phyloP scores from a whole-genome alignment of 2,113 vertebrate species.

The Cygnus atratus region DNA sequence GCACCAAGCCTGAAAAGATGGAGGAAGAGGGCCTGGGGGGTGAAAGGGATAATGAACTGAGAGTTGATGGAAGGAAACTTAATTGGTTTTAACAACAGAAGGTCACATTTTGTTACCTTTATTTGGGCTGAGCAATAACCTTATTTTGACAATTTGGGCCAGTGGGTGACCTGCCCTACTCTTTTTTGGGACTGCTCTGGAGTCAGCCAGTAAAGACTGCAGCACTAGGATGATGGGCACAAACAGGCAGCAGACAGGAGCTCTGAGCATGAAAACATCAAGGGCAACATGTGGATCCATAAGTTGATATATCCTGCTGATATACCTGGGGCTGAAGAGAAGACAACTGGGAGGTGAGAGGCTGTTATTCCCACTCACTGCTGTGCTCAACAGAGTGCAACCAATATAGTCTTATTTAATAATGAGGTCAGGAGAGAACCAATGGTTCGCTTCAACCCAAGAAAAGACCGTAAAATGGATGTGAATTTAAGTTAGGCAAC shows the following conservation, averaged over 20 bases:
- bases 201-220: not conserved
- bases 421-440: not conserved
- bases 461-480: not conserved
- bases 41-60: slow-evolving; percentile 52
- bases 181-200: not conserved
- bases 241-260: not conserved
- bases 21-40: slow-evolving; percentile 37
- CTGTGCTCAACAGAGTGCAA: not conserved
- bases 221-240: not conserved
- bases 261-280: not conserved
- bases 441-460: not conserved
- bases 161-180: not conserved
- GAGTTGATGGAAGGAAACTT: slow-evolving; percentile 49
- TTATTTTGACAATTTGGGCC: slow-evolving; percentile 18
- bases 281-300: fast-evolving
- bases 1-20: slow-evolving; percentile 22
- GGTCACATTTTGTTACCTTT: slow-evolving; percentile 53
- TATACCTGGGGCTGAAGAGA: not conserved
- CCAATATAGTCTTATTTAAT: not conserved
- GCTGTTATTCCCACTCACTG: not conserved
- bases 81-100: slow-evolving; percentile 55
- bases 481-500: not conserved
- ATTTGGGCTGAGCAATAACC: slow-evolving; percentile 13
- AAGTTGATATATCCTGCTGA: not conserved
- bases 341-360: not conserved